Conservation (phyloP, 2,113 vertebrate species). For the Coturnix japonica region DNA sequence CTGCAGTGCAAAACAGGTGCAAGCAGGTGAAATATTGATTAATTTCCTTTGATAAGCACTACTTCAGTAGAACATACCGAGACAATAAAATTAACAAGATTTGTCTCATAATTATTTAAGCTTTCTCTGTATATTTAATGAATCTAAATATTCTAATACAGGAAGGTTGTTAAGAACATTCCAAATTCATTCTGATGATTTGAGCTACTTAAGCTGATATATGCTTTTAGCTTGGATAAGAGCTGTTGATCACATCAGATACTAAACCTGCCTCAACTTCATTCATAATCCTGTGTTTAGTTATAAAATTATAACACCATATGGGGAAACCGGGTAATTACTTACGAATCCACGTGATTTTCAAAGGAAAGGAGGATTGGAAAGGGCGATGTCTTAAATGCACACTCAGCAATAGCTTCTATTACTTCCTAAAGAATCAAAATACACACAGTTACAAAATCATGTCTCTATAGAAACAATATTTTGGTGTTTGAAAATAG, state of each 20-base stretch:
- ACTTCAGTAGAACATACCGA: not conserved
- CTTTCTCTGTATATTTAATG: not conserved
- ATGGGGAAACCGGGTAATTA: slow-evolving; percentile 50
- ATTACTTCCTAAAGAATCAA: slow-evolving; percentile 91
- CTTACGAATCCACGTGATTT: slow-evolving; percentile 99
- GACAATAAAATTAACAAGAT: not conserved
- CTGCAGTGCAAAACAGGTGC: not conserved
- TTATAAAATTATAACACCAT: not conserved
- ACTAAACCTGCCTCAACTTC: not conserved
- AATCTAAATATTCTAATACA: not conserved
- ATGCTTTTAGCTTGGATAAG: not conserved
- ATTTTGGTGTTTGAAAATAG: not conserved
- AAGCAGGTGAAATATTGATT: not conserved
- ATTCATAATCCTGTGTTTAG: not conserved
- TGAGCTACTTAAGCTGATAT: no score
- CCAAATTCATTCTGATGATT: not conserved
- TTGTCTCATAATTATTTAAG: not conserved
- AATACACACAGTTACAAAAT: slow-evolving; percentile 28
- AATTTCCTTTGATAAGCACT: not conserved
- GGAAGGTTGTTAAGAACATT: not conserved
- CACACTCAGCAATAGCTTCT: slow-evolving; percentile 96
- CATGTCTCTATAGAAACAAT: not conserved
- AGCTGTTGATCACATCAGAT: not conserved
- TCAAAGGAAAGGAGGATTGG: slow-evolving; percentile 97
- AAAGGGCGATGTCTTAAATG: slow-evolving; percentile 97